A percentile compares a stretch with the other conserved stretches of the same genome.
Conservation (phyloP, 2,888 invertebrate genomes). For the Ptilodon capucinus region DNA sequence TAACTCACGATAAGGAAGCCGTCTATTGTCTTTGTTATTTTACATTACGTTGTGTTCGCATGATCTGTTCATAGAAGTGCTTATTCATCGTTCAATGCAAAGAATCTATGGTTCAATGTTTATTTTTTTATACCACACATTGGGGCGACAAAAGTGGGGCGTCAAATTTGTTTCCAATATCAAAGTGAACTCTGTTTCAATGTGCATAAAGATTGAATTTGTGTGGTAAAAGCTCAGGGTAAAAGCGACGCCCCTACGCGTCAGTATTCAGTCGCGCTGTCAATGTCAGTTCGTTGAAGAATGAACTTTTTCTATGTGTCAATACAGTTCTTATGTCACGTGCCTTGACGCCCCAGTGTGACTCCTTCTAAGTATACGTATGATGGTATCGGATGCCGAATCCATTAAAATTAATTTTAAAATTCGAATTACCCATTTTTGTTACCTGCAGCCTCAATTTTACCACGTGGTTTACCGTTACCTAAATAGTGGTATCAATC, state of each 20-base stretch:
- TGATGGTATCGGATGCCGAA: constrained; percentile 3
- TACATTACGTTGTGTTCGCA: constrained; percentile 28
- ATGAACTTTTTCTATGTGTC: too few relatives aligned
- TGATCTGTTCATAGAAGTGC: constrained; percentile 31
- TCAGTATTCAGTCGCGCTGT: too few relatives aligned
- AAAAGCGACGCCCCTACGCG: too few relatives aligned
- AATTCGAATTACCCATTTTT: constrained; percentile 42
- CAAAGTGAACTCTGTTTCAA: too few relatives aligned
- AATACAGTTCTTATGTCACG: too few relatives aligned
- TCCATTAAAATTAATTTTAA: constrained; percentile 38
- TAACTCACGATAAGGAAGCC: constrained; percentile 33
- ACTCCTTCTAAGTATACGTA: not conserved
- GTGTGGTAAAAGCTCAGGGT: too few relatives aligned
- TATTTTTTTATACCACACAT: too few relatives aligned
- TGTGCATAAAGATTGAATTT: too few relatives aligned
- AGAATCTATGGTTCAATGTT: constrained; percentile 35
- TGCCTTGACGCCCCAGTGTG: too few relatives aligned
- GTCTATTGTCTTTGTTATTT: constrained; percentile 32
- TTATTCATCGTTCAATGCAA: constrained; percentile 32
- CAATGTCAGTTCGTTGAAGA: too few relatives aligned
- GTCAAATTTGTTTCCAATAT: too few relatives aligned
- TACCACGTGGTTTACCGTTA: constrained; percentile 59
- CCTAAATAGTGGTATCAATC: constrained; percentile 67
- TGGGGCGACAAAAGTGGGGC: too few relatives aligned
- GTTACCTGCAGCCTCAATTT: constrained; percentile 49